Evolutionary conservation across 2,113 vertebrate genomes (phyloP), one percentile per base, ranked within the genome.

Genomic region (Paradoxurus hermaphroditus): DNA sequence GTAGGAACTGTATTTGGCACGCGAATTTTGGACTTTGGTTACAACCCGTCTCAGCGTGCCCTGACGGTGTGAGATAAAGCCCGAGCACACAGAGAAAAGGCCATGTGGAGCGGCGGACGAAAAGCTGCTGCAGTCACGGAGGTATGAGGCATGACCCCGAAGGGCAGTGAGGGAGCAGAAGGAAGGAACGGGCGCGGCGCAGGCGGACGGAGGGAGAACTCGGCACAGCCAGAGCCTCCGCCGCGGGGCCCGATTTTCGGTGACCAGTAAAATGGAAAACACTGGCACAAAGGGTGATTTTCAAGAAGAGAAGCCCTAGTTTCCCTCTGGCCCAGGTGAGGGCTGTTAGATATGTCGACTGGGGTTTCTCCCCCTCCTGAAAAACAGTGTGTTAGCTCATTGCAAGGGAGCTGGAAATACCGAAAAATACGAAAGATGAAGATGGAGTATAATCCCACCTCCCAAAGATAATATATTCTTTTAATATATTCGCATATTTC

Each of bases 51-150:
- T 46, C 7, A 18, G 36, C 12, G 12, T 34, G 11, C 46, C 73
- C 36, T 49, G 51, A 31, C 10, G 67, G 34, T 6, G 29, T 6
- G 56, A 44, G 39, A 4, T 9, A 29, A 65, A 59, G 70, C 53
- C 59, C 2, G 31, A 31, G 4, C 10, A 56, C 1, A n/a, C 14
- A 63, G 0, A 39, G 46, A 23, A 25, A 78, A 56, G 41, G 25
- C 46, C n/a, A 7, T 5, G 0, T 0, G 0, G 46, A 62, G 36
- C n/a, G 41, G 4, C 9, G 53, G 7, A 8, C 49, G 14, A 46
- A 53, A 19, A 29, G 70, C 34, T 29, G 41, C 2, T 21, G 63
- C 0, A 11, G 63, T 39, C 39, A 27, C 4, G 0, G 36, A 39
- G 46, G 46, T 25, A n/a, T 13, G 27, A 15, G 29, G 41, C 23